A percentile compares a stretch with the other conserved stretches of the same genome.
phyloP scores from a whole-genome alignment of 2,888 invertebrate genomes.

The Trissonchulus latispiculum region DNA sequence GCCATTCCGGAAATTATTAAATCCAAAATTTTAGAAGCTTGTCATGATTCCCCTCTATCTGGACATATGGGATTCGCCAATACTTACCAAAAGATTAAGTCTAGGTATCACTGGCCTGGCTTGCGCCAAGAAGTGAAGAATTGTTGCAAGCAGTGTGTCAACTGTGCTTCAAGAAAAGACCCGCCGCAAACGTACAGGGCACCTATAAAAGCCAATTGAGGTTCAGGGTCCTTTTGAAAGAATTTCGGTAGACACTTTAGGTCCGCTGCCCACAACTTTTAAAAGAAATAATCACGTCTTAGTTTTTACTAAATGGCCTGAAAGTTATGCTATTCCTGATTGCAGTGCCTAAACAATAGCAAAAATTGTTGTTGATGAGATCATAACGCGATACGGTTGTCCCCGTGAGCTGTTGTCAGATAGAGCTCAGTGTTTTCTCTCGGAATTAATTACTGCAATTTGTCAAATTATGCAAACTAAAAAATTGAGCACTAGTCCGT shows the following conservation, averaged over 20 bases:
- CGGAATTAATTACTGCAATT: constrained; percentile 25
- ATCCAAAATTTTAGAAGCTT: not conserved
- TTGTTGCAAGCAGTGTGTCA: constrained; percentile 23
- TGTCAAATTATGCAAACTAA: constrained; percentile 26
- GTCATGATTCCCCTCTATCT: constrained; percentile 4
- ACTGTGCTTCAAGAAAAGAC: constrained; percentile 25
- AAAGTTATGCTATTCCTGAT: constrained; percentile 37
- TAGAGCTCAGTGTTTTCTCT: constrained; percentile 30
- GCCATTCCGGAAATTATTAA: not conserved
- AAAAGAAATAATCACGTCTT: constrained; percentile 30
- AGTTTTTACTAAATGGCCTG: constrained; percentile 28
- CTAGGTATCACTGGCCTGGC: constrained; percentile 27
- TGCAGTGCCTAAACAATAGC: constrained; percentile 38
- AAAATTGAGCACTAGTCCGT: constrained; percentile 26
- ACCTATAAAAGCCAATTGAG: constrained; percentile 23
- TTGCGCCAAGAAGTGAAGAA: constrained; percentile 25
- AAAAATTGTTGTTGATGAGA: constrained; percentile 27
- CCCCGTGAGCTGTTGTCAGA: constrained; percentile 33
- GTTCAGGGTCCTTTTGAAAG: constrained; percentile 30
- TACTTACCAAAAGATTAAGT: constrained; percentile 23
- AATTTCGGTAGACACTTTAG: constrained; percentile 29
- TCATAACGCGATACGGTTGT: constrained; percentile 29
- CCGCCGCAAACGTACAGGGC: not conserved
- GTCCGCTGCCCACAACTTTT: constrained; percentile 28
- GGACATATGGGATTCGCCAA: constrained; percentile 30